Evolutionary conservation across 2,888 invertebrate genomes (phyloP), one percentile per base, ranked within the genome.

Genomic region (Habroteleia sp.): DNA sequence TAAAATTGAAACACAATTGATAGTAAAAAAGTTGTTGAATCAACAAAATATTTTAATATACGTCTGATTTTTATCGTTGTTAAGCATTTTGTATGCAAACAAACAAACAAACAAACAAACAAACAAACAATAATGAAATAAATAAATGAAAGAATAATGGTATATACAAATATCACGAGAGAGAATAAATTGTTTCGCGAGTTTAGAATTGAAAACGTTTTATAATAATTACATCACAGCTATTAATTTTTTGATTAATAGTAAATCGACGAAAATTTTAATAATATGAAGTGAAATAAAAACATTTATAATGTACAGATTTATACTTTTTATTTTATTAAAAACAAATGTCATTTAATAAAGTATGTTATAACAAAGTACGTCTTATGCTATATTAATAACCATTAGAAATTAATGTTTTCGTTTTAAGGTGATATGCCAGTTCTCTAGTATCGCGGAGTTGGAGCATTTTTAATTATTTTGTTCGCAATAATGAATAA

Each of bases 31-130:
- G 11, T 31, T 31, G 31, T 31, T 31, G 31, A 31, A 31, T 31
- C 31, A 31, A 31, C 31, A 2, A 2, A 10, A 31, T 31, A 2
- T 1, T 14, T 37, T 31, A n/a, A 10, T 27, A 5, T 31, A 10
- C 11, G 31, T 31, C 10, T 10, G 6, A 10, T 50, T 50, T 25
- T 52, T 11, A 37, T 52, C 39, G 20, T 50, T 50, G 50, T 50
- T 35, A 50, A 50, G 33, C 50, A 50, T 16, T 50, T 50, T 50
- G 35, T 50, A 48, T 29, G 8, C 6, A 7, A 25, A 6, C n/a
- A n/a, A n/a, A n/a, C n/a, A 6, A 25, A 6, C 5, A 20, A 20
- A 20, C 20, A 6, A 31, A 31, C 6, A 17, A 27, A 46, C 2
- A n/a, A n/a, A n/a, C n/a, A n/a, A n/a, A n/a, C n/a, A n/a, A n/a